Conservation (phyloP, 2,113 vertebrate species). For the Sprattus sprattus region DNA sequence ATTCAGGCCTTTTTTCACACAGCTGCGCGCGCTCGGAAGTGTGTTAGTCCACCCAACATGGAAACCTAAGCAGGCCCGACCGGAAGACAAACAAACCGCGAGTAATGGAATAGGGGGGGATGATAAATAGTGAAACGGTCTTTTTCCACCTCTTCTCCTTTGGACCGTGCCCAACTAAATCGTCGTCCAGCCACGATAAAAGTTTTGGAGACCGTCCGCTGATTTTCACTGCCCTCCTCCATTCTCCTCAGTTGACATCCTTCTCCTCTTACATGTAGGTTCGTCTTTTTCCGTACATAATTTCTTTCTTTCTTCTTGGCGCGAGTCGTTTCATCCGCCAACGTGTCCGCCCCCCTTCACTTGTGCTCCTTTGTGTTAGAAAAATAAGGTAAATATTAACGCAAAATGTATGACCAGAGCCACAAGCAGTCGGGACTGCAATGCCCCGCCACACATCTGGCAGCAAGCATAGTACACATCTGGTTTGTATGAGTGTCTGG, state of each 20-base stretch:
- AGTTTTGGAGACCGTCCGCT: conserved; percentile 39
- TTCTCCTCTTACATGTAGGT: conserved; percentile 31
- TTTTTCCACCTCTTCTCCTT: conserved; percentile 26
- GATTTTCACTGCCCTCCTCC: background rate
- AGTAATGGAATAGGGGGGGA: background rate
- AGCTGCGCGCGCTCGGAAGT: conserved; percentile 28
- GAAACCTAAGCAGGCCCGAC: conserved; percentile 31
- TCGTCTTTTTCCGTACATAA: conserved; percentile 18
- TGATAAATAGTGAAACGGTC: background rate
- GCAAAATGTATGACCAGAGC: conserved; percentile 52
- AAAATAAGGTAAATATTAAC: conserved; percentile 54
- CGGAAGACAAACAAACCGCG: conserved; percentile 39
- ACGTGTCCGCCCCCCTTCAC: conserved; percentile 44
- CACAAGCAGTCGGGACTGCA: conserved; percentile 45
- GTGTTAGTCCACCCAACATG: conserved; percentile 14
- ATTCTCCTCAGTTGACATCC: conserved; percentile 50
- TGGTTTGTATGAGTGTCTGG: conserved; percentile 60
- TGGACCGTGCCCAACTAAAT: conserved; percentile 49
- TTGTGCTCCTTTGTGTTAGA: conserved; percentile 43
- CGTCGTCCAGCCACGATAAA: conserved; percentile 49
- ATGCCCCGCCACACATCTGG: conserved; percentile 60
- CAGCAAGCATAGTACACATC: conserved; percentile 53
- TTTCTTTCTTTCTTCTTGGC: conserved; percentile 10
- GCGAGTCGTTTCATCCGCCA: background rate
- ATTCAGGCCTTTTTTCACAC: conserved; percentile 33